Evolutionary conservation across 1,140 invertebrate genomes (phyloP).

Genomic region (Euwallacea fornicatus): DNA sequence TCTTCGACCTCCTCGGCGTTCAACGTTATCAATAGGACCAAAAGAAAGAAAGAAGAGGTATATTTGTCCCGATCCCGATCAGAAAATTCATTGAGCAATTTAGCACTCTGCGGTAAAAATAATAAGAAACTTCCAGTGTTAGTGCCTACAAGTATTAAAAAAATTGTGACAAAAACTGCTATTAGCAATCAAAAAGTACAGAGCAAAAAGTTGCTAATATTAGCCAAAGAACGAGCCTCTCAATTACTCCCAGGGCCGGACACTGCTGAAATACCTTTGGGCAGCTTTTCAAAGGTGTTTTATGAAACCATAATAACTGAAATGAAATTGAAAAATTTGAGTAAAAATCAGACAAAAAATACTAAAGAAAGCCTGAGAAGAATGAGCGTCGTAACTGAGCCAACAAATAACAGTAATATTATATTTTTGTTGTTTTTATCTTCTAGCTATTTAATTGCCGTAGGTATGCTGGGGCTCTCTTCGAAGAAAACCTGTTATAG

Average conservation of each 20-base stretch:
- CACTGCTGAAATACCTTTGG: conserved; percentile 9
- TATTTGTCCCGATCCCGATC: conserved; percentile 22
- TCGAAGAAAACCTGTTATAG: not conserved
- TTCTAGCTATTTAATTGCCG: not conserved
- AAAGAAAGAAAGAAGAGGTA: conserved; percentile 23
- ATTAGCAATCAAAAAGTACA: no score
- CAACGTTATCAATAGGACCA: not conserved
- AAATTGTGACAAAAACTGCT: no score
- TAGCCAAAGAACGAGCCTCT: no score
- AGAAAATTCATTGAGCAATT: conserved; percentile 6
- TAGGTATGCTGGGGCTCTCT: not conserved
- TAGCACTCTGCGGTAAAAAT: not conserved
- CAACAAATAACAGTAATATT: conserved; percentile 2
- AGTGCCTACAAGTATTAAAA: no score
- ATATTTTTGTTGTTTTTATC: not conserved
- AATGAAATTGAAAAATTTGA: not conserved
- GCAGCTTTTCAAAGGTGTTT: conserved; percentile 16
- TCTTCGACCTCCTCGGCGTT: not conserved
- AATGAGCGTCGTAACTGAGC: conserved; percentile 1
- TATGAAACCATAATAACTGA: conserved; percentile 23
- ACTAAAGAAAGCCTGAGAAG: not conserved
- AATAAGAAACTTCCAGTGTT: not conserved
- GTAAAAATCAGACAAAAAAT: not conserved
- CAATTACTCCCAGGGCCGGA: not conserved
- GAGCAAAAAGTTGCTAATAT: no score